Conservation (phyloP, 2,113 vertebrate species). For the Hydrochoerus hydrochaeris region DNA sequence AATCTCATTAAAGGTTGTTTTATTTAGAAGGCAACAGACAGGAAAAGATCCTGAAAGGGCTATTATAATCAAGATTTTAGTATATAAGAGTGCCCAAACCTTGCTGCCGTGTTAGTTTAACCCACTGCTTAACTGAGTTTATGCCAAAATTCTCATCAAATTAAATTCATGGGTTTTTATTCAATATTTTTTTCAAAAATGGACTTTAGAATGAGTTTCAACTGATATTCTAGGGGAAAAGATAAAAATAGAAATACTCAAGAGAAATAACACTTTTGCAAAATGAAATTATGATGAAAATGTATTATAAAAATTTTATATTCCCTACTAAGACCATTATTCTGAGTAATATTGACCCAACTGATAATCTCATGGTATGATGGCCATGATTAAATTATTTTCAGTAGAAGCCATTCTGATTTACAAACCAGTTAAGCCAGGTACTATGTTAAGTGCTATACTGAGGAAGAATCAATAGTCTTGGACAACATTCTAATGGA, state of each 20-base stretch:
- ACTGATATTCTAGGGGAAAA: not conserved
- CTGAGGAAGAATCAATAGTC: not conserved
- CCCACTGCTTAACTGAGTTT: not conserved
- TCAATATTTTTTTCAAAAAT: slow-evolving; percentile 47
- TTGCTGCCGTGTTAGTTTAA: not conserved
- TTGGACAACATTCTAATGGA: too few species aligned
- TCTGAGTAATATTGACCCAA: not conserved
- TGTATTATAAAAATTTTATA: not conserved
- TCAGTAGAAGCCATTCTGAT: not conserved
- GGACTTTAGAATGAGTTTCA: not conserved
- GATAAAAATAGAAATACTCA: not conserved
- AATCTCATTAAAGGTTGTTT: not conserved
- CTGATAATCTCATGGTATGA: not conserved
- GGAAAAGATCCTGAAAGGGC: not conserved
- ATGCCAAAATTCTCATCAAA: not conserved
- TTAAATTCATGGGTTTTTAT: not conserved
- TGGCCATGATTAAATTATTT: not conserved
- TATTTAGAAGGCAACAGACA: slow-evolving; percentile 39
- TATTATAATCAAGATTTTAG: not conserved
- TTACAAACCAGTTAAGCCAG: not conserved
- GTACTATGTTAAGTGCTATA: not conserved
- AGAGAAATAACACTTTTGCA: not conserved
- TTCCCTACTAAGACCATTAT: not conserved
- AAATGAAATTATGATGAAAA: not conserved
- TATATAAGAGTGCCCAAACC: not conserved